Conservation (phyloP, 2,113 vertebrate genomes). For the Oxyura jamaicensis region DNA sequence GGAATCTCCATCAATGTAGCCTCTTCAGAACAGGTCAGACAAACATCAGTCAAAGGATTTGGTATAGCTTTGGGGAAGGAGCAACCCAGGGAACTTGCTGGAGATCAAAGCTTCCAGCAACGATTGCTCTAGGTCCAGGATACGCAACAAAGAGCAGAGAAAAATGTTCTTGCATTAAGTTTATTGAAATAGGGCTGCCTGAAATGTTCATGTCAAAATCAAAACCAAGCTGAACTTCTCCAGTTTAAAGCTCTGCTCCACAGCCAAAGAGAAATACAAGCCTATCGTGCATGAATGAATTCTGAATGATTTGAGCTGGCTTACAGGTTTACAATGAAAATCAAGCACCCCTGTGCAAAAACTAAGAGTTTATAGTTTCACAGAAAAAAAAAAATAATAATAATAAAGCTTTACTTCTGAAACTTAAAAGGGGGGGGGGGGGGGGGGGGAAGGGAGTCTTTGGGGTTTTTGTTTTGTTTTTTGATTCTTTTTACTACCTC, state of each 20-base stretch:
- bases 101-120: background rate
- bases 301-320: background rate
- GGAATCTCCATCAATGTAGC: background rate
- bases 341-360: background rate
- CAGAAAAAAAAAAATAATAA: background rate
- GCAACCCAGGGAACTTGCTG: background rate
- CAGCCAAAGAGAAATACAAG: background rate
- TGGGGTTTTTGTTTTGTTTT: background rate
- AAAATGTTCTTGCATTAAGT: background rate
- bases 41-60: background rate
- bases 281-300: background rate
- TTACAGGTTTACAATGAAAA: background rate
- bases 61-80: background rate
- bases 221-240: conserved; percentile 22
- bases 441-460: background rate
- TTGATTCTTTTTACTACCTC: background rate
- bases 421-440: background rate
- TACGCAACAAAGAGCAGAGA: background rate
- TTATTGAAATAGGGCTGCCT: background rate
- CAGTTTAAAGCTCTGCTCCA: conserved; percentile 1
- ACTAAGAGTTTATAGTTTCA: background rate
- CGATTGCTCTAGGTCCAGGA: background rate
- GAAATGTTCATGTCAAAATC: conserved; percentile 16
- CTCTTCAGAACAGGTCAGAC: background rate
- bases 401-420: background rate